These are phyloP conservation scores for Labroides dimidiatus DNA, from an alignment of 2,797 vertebrate species.

Conservation along the genomic window DNA sequence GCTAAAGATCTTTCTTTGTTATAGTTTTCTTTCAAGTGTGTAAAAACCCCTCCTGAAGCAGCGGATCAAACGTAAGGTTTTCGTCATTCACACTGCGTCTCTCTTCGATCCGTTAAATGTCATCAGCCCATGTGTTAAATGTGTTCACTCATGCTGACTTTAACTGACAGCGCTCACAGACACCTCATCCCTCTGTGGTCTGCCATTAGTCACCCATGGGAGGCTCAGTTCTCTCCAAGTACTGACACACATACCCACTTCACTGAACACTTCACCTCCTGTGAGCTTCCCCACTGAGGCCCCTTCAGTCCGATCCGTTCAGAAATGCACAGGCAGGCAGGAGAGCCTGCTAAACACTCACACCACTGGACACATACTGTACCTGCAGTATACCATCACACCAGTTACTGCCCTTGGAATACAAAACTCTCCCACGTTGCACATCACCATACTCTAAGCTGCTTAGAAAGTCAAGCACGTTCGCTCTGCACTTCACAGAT, in stretches of 20 bases:
- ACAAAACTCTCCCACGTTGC: constrained; percentile 1
- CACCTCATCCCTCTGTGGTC: constrained; percentile 48
- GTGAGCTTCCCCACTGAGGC: constrained; percentile 23
- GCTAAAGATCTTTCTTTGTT: neutral
- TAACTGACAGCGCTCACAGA: constrained; percentile 50
- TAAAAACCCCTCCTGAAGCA: neutral
- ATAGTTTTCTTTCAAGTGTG: neutral
- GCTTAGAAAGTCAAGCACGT: constrained; percentile 29
- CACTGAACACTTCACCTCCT: constrained; percentile 46
- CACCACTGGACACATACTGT: neutral
- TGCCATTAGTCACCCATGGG: constrained; percentile 51
- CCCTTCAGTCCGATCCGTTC: constrained; percentile 25
- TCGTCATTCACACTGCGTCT: neutral
- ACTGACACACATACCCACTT: constrained; percentile 30
- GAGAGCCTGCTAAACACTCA: neutral
- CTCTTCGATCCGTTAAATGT: constrained; percentile 42
- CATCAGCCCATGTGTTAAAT: constrained; percentile 48
- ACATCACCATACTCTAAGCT: neutral
- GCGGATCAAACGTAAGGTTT: constrained; percentile 4
- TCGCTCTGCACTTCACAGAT: constrained; percentile 2
- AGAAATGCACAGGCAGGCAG: constrained; percentile 22
- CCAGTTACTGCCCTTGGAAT: neutral
- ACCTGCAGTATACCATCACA: neutral
- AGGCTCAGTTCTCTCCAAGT: constrained; percentile 37
- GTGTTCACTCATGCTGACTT: constrained; percentile 28